Evolutionary conservation across 2,113 vertebrate genomes (phyloP).

Genomic region (Orthonyx spaldingii): DNA sequence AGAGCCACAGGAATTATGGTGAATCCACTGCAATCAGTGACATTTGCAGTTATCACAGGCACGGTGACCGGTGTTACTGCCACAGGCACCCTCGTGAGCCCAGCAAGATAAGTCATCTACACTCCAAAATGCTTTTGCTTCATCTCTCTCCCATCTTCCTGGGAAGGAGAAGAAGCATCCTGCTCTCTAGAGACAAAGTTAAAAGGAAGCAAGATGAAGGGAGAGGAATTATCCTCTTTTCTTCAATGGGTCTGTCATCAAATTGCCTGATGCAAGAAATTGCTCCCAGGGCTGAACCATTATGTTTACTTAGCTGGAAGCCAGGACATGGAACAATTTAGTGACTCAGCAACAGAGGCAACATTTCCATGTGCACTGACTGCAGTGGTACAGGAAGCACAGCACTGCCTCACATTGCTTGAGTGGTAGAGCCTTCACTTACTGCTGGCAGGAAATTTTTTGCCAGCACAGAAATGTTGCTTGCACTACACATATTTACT

Average conservation of each 20-base stretch:
- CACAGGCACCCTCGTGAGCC: accelerated
- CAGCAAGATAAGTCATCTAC: not conserved
- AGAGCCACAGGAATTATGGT: not conserved
- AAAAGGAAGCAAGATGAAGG: not conserved
- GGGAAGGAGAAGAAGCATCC: not conserved
- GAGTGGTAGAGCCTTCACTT: not conserved
- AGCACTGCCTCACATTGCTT: not conserved
- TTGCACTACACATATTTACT: not conserved
- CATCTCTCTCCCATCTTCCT: not conserved
- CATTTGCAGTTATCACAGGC: not conserved
- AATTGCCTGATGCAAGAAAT: not conserved
- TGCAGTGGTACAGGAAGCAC: not conserved
- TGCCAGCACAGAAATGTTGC: not conserved
- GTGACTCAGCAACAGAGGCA: not conserved
- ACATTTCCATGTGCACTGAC: not conserved
- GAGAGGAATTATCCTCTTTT: not conserved
- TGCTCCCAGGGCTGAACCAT: not conserved
- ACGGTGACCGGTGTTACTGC: not conserved
- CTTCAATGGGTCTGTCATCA: not conserved
- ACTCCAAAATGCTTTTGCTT: not conserved
- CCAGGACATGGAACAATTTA: not conserved
- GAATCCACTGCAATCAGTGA: not conserved
- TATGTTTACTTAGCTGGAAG: not conserved
- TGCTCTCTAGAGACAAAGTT: not conserved
- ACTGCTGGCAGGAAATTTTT: not conserved